phyloP scores from a whole-genome alignment of 2,113 vertebrate genomes.

The Sporophila hypoxantha region DNA sequence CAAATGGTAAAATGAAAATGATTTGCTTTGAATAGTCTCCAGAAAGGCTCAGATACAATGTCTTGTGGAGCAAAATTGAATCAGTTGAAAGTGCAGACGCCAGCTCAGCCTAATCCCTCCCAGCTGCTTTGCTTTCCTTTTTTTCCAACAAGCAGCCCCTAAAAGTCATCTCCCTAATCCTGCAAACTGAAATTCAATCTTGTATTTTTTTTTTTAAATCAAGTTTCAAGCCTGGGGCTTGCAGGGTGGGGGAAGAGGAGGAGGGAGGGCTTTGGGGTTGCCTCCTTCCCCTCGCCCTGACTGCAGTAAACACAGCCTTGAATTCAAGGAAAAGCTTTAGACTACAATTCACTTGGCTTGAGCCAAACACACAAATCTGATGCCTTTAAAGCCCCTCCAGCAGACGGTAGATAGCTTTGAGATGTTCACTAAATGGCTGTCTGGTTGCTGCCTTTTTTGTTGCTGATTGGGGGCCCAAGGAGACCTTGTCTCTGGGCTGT shows the following conservation, averaged over 20 bases:
- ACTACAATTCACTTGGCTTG: slow-evolving; percentile 57
- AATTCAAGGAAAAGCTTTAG: slow-evolving; percentile 64
- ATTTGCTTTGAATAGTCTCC: slow-evolving; percentile 68
- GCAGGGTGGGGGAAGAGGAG: slow-evolving; percentile 50
- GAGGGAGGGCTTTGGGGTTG: slow-evolving; percentile 50
- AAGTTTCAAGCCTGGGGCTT: slow-evolving; percentile 64
- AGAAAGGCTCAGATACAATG: slow-evolving; percentile 67
- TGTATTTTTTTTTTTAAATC: slow-evolving; percentile 60
- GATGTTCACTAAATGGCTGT: slow-evolving; percentile 59
- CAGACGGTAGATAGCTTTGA: slow-evolving; percentile 59
- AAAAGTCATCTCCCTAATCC: slow-evolving; percentile 72
- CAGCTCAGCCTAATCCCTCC: slow-evolving; percentile 68
- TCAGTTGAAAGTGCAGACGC: slow-evolving; percentile 68
- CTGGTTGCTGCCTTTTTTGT: slow-evolving; percentile 45
- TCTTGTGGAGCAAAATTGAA: slow-evolving; percentile 68
- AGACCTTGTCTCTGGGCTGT: slow-evolving; percentile 43
- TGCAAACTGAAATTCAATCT: slow-evolving; percentile 73
- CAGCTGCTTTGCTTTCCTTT: slow-evolving; percentile 70
- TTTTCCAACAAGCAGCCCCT: slow-evolving; percentile 68
- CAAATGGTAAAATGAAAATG: slow-evolving; percentile 63
- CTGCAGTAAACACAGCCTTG: slow-evolving; percentile 66
- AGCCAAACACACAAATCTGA: slow-evolving; percentile 56
- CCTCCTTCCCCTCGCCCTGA: slow-evolving; percentile 23
- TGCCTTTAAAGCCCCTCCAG: slow-evolving; percentile 57
- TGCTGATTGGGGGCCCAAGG: slow-evolving; percentile 38